Conservation (phyloP, 2,888 invertebrate species). For the Spialia ferax region DNA sequence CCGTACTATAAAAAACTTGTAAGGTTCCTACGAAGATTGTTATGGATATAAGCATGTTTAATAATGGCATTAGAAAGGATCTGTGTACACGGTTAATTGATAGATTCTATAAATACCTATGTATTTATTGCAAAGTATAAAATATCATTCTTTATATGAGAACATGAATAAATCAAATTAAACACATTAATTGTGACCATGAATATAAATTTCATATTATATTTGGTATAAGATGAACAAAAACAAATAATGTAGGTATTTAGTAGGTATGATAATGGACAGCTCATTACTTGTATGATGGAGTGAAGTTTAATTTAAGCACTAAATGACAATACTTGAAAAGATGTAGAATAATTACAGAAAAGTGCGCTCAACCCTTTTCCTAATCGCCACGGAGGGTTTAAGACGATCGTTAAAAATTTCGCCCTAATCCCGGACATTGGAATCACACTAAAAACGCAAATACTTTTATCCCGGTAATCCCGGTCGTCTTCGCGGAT, state of each 20-base stretch:
- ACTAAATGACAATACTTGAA: conserved; percentile 27
- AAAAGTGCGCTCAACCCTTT: conserved; percentile 80
- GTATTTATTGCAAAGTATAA: no score
- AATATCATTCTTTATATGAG: no score
- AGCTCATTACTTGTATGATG: background rate
- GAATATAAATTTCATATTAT: no score
- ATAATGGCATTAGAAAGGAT: no score
- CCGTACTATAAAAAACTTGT: no score
- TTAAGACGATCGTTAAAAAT: conserved; percentile 75
- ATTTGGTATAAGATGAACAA: background rate
- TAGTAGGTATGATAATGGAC: background rate
- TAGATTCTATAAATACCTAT: no score
- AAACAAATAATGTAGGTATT: background rate
- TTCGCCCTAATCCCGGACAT: conserved; percentile 75
- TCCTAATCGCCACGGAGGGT: conserved; percentile 72
- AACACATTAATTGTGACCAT: no score
- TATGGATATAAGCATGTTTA: no score
- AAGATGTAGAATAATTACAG: conserved; percentile 77
- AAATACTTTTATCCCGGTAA: conserved; percentile 81
- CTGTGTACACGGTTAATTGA: no score
- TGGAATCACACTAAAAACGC: conserved; percentile 82
- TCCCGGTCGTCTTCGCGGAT: conserved; percentile 78
- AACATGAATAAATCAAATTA: no score
- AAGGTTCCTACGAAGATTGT: no score
- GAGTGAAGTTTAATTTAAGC: conserved; percentile 5